A percentile compares a stretch with the other conserved stretches of the same genome.
These are phyloP conservation scores for Pheosia tremula DNA, from an alignment of 2,888 invertebrate species.

Conservation along the genomic window DNA sequence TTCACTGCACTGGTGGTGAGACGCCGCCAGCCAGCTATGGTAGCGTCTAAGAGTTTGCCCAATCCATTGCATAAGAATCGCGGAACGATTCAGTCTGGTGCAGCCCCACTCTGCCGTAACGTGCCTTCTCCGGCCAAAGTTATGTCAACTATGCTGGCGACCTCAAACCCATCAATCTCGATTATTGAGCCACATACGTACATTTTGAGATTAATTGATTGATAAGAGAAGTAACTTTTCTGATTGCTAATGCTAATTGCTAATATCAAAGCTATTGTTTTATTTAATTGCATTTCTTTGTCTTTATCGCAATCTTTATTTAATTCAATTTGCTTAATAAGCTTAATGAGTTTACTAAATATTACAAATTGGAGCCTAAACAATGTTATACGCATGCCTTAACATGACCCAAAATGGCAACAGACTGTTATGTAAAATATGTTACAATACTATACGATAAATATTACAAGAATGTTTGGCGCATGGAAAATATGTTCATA, in stretches of 20 bases:
- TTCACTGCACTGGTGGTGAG: neutral
- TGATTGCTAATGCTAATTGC: neutral
- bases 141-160: conserved; percentile 37
- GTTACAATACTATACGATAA: conserved; percentile 7
- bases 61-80: conserved; percentile 58
- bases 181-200: conserved; percentile 23
- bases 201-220: neutral
- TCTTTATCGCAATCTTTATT: too few relatives aligned
- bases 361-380: neutral
- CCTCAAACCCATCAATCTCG: conserved; percentile 29
- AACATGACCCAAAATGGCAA: conserved; percentile 7
- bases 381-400: conserved; percentile 1
- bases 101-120: conserved; percentile 43
- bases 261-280: too few relatives aligned
- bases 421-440: conserved; percentile 8
- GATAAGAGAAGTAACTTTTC: neutral
- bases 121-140: conserved; percentile 36
- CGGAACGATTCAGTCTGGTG: conserved; percentile 46
- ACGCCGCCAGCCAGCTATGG: conserved; percentile 8
- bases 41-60: conserved; percentile 48
- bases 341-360: neutral
- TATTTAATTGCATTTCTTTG: too few relatives aligned
- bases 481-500: conserved; percentile 17
- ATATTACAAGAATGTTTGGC: conserved; percentile 13
- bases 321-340: too few relatives aligned